Percentiles rank a stretch among this genome's conserved stretches.
These are phyloP conservation scores for Tamias sibiricus DNA, from an alignment of 2,113 vertebrate genomes.

Conservation along the genomic window DNA sequence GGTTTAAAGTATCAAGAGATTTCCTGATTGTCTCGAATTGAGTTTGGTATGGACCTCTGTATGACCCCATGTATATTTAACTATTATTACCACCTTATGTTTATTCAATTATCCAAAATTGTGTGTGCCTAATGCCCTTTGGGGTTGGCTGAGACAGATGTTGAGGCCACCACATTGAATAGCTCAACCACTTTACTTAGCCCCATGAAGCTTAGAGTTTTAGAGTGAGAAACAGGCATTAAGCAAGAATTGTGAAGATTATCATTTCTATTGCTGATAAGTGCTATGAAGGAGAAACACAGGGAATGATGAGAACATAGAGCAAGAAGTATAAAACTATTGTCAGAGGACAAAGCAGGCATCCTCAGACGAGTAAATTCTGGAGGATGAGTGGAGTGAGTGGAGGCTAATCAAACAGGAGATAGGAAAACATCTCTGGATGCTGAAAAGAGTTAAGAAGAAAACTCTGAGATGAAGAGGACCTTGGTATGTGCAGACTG, in stretches of 20 bases:
- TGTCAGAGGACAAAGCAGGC: neutral
- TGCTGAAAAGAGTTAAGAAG: neutral
- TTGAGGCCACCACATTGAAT: neutral
- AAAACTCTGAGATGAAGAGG: neutral
- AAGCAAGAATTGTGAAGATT: neutral
- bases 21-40: neutral
- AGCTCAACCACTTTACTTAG: neutral
- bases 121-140: neutral
- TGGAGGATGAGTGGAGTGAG: neutral
- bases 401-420: neutral
- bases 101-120: neutral
- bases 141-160: rapidly evolving
- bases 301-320: neutral
- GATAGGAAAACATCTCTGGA: neutral
- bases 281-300: neutral
- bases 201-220: neutral
- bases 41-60: neutral
- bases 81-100: neutral
- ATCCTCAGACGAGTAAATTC: neutral
- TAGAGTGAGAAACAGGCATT: neutral
- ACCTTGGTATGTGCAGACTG: rapidly evolving
- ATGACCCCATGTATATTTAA: neutral
- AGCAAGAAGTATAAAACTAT: neutral
- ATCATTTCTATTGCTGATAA: neutral
- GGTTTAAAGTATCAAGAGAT: neutral